A percentile compares a stretch with the other conserved stretches of the same genome.
phyloP scores from a whole-genome alignment of 2,113 vertebrate genomes.

The Puma concolor region DNA sequence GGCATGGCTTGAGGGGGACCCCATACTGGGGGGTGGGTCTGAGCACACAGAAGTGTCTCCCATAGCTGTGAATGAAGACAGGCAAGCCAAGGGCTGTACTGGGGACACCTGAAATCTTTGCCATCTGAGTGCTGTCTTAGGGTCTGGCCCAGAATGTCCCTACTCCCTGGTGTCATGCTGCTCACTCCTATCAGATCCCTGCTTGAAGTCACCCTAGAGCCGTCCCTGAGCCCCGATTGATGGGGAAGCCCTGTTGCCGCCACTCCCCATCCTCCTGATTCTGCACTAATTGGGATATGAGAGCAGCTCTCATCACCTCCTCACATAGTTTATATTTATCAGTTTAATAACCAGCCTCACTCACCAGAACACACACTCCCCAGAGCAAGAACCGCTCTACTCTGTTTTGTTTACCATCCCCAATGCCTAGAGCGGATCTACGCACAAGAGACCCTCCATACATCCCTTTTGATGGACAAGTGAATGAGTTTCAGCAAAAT shows the following conservation, averaged over 20 bases:
- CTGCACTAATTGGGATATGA: background rate
- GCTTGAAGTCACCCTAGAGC: background rate
- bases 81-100: background rate
- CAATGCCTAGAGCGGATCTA: background rate
- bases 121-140: background rate
- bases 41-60: background rate
- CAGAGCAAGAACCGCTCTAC: background rate
- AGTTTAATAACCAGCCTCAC: background rate
- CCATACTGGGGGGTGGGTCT: background rate
- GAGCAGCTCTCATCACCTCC: background rate
- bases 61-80: background rate
- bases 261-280: background rate
- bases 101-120: background rate
- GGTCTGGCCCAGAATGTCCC: background rate
- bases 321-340: no score
- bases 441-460: background rate
- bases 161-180: background rate
- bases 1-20: no score
- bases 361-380: background rate
- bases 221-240: background rate
- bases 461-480: background rate
- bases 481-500: background rate
- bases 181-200: background rate
- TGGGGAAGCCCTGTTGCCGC: no score
- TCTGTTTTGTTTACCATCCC: background rate